Conservation (phyloP, 2,797 vertebrate genomes). For the Florisuga fusca region DNA sequence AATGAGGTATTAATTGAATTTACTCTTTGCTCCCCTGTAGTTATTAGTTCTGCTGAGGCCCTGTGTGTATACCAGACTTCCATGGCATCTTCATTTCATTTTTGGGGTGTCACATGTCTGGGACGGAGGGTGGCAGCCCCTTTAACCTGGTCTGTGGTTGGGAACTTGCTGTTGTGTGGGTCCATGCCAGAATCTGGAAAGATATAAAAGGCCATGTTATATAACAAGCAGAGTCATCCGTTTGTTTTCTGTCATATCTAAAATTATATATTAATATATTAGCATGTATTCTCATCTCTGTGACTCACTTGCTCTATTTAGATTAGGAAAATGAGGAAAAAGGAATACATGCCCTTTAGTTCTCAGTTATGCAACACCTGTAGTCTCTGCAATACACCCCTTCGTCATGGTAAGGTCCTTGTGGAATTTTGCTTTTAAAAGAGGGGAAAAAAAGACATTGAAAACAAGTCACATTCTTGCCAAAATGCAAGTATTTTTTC, state of each 20-base stretch:
- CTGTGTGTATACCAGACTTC: background rate
- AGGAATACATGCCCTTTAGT: background rate
- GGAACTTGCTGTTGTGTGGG: background rate
- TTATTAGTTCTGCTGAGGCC: background rate
- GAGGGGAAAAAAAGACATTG: background rate
- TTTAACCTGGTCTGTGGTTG: background rate
- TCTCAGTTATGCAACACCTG: background rate
- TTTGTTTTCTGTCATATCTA: background rate
- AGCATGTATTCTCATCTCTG: background rate
- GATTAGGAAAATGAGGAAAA: conserved; percentile 7
- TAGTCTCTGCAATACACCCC: background rate
- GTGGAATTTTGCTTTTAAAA: background rate
- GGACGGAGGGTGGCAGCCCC: background rate
- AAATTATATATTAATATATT: background rate
- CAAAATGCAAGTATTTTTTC: background rate
- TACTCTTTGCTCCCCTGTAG: background rate
- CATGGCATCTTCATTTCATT: accelerated
- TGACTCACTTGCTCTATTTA: conserved; percentile 39
- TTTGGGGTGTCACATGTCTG: accelerated
- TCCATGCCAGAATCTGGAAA: background rate
- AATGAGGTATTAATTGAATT: background rate
- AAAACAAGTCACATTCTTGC: background rate
- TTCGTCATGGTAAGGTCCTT: background rate
- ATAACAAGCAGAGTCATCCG: background rate
- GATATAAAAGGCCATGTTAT: background rate